A percentile compares a stretch with the other conserved stretches of the same genome.
Conservation (phyloP, 2,797 vertebrate genomes). For the Enteromius mattozi region DNA sequence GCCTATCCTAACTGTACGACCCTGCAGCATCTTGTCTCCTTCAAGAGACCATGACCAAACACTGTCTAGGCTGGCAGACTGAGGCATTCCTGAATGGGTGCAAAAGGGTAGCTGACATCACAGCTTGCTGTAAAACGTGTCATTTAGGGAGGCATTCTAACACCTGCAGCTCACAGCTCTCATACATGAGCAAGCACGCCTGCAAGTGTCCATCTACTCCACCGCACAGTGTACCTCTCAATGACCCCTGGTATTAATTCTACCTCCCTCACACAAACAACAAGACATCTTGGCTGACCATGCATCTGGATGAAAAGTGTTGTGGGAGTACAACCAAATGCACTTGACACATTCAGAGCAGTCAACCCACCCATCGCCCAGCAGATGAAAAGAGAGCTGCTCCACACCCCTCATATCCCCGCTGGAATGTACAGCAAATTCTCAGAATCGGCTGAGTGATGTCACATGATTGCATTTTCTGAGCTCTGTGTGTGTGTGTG, state of each 20-base stretch:
- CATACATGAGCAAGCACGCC: conserved; percentile 19
- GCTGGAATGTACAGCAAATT: conserved; percentile 76
- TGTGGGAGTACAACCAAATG: conserved; percentile 67
- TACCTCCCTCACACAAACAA: conserved; percentile 66
- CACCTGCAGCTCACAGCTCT: conserved; percentile 12
- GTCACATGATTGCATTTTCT: conserved; percentile 71
- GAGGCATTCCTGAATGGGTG: conserved; percentile 38
- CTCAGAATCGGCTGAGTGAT: conserved; percentile 72
- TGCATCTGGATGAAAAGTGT: conserved; percentile 54
- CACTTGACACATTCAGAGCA: conserved; percentile 65
- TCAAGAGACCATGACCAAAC: conserved; percentile 38
- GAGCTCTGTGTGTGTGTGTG: conserved; percentile 19
- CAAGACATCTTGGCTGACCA: conserved; percentile 55
- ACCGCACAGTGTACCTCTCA: conserved; percentile 62
- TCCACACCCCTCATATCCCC: conserved; percentile 71
- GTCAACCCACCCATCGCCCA: conserved; percentile 67
- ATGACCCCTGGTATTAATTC: conserved; percentile 64
- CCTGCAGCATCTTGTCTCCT: conserved; percentile 3
- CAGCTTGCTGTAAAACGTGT: conserved; percentile 31
- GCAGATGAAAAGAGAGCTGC: conserved; percentile 69
- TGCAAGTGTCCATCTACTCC: conserved; percentile 45
- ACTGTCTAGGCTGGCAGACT: conserved; percentile 6
- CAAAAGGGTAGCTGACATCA: conserved; percentile 8
- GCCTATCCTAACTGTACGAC: background rate
- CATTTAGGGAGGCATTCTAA: conserved; percentile 27